Percentiles rank a stretch among this genome's conserved stretches.
Evolutionary conservation across 1,140 invertebrate species (phyloP).

Genomic region (Heliconius hermathena): DNA sequence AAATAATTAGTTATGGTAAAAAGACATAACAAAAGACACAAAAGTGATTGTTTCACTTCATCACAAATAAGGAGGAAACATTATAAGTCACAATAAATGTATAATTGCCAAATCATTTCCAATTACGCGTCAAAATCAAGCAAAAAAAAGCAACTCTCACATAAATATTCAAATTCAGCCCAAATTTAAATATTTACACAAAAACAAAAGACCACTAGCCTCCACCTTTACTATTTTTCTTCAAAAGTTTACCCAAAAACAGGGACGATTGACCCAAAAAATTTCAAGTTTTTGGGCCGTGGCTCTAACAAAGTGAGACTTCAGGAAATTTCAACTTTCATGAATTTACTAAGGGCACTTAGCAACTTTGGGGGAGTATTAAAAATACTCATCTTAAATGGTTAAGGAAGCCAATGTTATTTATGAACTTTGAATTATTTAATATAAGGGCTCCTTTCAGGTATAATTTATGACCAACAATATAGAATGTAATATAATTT

Average conservation of each 20-base stretch:
- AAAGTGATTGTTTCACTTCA: too few species aligned
- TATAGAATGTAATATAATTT: neutral
- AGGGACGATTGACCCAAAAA: conserved; percentile 11
- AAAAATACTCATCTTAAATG: conserved; percentile 29
- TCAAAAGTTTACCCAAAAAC: conserved; percentile 6
- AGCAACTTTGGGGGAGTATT: conserved; percentile 25
- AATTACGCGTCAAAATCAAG: neutral
- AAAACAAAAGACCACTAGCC: conserved; percentile 3
- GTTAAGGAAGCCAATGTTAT: conserved; percentile 19
- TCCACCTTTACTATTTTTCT: neutral
- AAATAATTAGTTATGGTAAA: too few species aligned
- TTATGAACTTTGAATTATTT: conserved; percentile 18
- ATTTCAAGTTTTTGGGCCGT: neutral
- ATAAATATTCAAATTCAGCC: neutral
- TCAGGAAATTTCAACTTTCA: conserved; percentile 25
- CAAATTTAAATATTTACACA: conserved; percentile 7
- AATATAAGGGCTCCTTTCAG: neutral
- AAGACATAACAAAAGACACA: too few species aligned
- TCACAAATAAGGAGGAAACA: too few species aligned
- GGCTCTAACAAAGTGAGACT: conserved; percentile 5
- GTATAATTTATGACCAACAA: neutral
- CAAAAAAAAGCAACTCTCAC: neutral
- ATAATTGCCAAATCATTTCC: neutral
- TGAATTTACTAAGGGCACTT: conserved; percentile 30
- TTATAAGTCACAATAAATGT: neutral